Conservation (phyloP, 1,140 invertebrate species). For the Pissodes strobi region DNA sequence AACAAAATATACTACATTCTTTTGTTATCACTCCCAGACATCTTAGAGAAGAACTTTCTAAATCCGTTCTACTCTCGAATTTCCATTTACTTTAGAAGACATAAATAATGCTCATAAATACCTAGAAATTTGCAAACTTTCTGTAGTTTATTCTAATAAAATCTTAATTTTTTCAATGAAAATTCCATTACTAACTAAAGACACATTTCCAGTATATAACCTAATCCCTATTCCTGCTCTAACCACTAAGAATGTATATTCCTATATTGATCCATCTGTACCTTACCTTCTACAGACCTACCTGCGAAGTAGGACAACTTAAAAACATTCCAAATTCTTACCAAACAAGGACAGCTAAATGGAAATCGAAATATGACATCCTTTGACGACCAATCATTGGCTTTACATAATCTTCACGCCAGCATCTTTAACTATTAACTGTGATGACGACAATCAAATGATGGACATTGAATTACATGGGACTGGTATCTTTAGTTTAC, state of each 20-base stretch:
- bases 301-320: constrained; percentile 5
- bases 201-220: constrained; percentile 8
- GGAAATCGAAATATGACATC: constrained; percentile 12
- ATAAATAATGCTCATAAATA: constrained; percentile 12
- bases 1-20: constrained; percentile 34
- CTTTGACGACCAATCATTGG: constrained; percentile 10
- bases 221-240: constrained; percentile 3
- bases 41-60: constrained; percentile 9
- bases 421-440: too few relatives aligned
- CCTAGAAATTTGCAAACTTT: too few relatives aligned
- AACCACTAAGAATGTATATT: background rate
- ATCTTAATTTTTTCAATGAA: constrained; percentile 12
- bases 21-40: constrained; percentile 10
- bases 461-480: too few relatives aligned
- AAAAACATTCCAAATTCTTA: background rate
- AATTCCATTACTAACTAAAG: background rate
- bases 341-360: background rate
- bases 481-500: too few relatives aligned
- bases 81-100: constrained; percentile 12
- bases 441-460: too few relatives aligned
- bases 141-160: constrained; percentile 8
- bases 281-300: background rate
- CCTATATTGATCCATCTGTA: constrained; percentile 18
- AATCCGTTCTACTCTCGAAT: constrained; percentile 15
- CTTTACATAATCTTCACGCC: too few relatives aligned